Conservation (phyloP, 2,113 vertebrate species). For the Corydoras maculifer region DNA sequence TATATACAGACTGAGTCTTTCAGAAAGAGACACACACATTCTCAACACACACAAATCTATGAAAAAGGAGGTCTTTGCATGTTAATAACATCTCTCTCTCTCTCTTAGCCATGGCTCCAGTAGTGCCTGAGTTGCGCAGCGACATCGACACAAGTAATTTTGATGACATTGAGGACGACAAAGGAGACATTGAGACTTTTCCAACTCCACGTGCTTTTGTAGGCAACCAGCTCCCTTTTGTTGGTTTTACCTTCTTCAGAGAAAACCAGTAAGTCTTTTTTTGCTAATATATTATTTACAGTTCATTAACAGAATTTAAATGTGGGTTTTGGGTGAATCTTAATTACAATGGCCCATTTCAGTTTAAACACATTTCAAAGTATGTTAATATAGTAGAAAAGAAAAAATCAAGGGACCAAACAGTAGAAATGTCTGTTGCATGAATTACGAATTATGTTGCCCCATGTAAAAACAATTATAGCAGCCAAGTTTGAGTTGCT, state of each 20-base stretch:
- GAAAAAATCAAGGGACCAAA: too few relatives aligned
- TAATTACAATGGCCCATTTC: too few relatives aligned
- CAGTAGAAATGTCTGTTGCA: too few relatives aligned
- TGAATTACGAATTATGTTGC: too few relatives aligned
- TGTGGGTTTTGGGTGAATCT: too few relatives aligned
- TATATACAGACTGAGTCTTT: constrained; percentile 41
- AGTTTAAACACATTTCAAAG: too few relatives aligned
- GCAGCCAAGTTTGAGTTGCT: too few relatives aligned
- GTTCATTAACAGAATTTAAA: too few relatives aligned
- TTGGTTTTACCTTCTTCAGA: constrained; percentile 95
- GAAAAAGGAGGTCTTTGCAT: constrained; percentile 21
- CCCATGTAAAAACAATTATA: too few relatives aligned
- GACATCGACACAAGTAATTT: constrained; percentile 97
- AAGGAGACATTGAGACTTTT: constrained; percentile 85
- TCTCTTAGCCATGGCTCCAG: constrained; percentile 84
- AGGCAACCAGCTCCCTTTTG: constrained; percentile 95
- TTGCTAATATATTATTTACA: background rate
- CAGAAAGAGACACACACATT: constrained; percentile 14
- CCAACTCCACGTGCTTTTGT: constrained; percentile 89
- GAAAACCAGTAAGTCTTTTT: constrained; percentile 82
- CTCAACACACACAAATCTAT: constrained; percentile 6
- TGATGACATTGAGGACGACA: constrained; percentile 91
- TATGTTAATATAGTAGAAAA: too few relatives aligned
- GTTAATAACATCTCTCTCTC: constrained; percentile 22
- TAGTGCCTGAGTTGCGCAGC: constrained; percentile 89